These are phyloP conservation scores for Amniataba percoides DNA, from an alignment of 2,797 vertebrate genomes.

Conservation along the genomic window DNA sequence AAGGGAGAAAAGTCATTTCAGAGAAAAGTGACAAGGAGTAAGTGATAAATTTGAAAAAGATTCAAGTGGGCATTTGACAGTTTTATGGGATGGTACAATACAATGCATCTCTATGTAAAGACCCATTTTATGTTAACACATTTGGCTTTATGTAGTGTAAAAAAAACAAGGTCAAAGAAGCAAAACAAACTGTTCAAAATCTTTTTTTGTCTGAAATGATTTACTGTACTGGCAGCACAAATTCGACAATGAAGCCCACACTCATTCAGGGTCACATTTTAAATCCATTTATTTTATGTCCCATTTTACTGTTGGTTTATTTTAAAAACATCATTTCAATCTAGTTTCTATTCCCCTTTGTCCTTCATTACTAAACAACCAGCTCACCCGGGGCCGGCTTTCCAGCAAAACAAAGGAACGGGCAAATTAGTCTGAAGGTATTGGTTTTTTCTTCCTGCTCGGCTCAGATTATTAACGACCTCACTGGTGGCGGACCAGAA, in stretches of 20 bases:
- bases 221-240: conserved; percentile 3
- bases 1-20: background rate
- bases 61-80: background rate
- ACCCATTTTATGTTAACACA: background rate
- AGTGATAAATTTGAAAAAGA: background rate
- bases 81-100: background rate
- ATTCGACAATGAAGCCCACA: background rate
- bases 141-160: background rate
- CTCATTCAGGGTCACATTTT: conserved; percentile 13
- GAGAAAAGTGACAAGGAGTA: background rate
- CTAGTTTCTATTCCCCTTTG: conserved; percentile 20
- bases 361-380: conserved; percentile 39
- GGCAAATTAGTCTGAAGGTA: conserved; percentile 61
- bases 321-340: conserved; percentile 16
- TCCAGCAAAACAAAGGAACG: conserved; percentile 33
- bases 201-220: background rate
- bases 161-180: background rate
- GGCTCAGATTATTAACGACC: conserved; percentile 61
- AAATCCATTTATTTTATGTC: conserved; percentile 19
- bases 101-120: background rate
- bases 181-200: conserved; percentile 1
- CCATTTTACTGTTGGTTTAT: conserved; percentile 14
- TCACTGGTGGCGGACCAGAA: conserved; percentile 49
- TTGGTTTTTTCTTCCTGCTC: conserved; percentile 48
- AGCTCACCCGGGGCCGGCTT: conserved; percentile 11